Evolutionary conservation across 2,797 vertebrate genomes (phyloP), one percentile per base, ranked within the genome.

Genomic region (Lepidocolaptes lacrymiger): DNA sequence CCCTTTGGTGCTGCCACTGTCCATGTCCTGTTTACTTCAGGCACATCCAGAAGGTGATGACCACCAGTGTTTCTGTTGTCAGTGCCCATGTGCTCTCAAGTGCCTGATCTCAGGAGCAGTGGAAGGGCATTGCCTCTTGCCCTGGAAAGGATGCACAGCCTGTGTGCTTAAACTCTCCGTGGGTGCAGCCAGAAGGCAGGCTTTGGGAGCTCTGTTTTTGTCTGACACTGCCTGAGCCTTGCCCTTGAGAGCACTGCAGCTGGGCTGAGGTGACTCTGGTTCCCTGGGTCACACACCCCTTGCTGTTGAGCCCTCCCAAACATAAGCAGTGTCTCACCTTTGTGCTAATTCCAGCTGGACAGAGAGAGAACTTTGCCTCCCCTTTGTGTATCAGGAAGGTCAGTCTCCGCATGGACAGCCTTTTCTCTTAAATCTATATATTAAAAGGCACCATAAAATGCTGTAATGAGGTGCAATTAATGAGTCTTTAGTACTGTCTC

Each of bases 231-330:
- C 30, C 44, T 8, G 5, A 41, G 44, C 61, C 64, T 23, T 83
- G 80, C 36, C 36, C 37, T 28, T 8, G 18, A 26, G 34, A 67
- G 59, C 2, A 46, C 92, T 64, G 81, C 56, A 20, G 8, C 41
- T 27, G 39, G 26, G 52, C 43, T 14, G 39, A 75, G 75, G 54
- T 82, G 82, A 32, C 46, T 59, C 56, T 39, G 46, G 9, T 14
- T 23, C 26, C 39, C 18, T 0, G 0, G 24, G 64, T 14, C 68
- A 49, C 20, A 34, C 21, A 0, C 55, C 54, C 30, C 9, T 0
- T 0, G 1, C 61, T n/a, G 12, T 7, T 1, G 1, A 67, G 67
- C 51, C 55, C 21, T 88, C 75, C 73, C 48, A 44, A 22, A 44
- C 27, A 14, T 2, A 4, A 62, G 13, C 2, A 1, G 4, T 10